Conservation (phyloP, 2,797 vertebrate species). For the Perdix hodgsoniae region DNA sequence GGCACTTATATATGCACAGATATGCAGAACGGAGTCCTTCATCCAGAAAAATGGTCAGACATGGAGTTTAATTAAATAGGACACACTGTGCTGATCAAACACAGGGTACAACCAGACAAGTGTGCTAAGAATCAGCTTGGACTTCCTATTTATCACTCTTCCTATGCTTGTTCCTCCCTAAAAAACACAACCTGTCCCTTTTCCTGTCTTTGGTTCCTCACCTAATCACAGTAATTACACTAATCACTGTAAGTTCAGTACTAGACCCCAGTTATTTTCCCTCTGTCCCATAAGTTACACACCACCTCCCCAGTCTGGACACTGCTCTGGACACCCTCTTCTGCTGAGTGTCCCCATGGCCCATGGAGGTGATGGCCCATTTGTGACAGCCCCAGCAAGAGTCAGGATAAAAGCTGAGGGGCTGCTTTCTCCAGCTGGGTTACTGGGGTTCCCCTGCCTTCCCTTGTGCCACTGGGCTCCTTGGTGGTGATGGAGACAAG, state of each 20-base stretch:
- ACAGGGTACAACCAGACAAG: background rate
- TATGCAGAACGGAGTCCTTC: background rate
- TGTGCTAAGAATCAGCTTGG: background rate
- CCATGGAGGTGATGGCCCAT: background rate
- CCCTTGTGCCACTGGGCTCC: background rate
- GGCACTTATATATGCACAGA: background rate
- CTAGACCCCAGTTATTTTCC: background rate
- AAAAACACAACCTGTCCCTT: background rate
- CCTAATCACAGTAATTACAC: background rate
- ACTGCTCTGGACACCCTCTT: background rate
- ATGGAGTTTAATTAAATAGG: background rate
- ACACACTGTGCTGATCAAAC: background rate
- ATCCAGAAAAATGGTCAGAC: background rate
- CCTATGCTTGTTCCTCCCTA: background rate
- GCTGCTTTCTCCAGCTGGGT: background rate
- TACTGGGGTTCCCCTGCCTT: background rate
- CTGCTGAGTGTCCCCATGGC: background rate
- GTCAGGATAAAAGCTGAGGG: background rate
- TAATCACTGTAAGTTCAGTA: background rate
- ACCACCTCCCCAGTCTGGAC: background rate
- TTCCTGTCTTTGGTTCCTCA: background rate
- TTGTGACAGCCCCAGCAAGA: background rate
- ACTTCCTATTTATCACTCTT: background rate
- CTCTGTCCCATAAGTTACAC: background rate
- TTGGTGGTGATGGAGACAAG: background rate